Conservation (phyloP, 2,888 invertebrate species). For the Venustoraphidia nigricollis region DNA sequence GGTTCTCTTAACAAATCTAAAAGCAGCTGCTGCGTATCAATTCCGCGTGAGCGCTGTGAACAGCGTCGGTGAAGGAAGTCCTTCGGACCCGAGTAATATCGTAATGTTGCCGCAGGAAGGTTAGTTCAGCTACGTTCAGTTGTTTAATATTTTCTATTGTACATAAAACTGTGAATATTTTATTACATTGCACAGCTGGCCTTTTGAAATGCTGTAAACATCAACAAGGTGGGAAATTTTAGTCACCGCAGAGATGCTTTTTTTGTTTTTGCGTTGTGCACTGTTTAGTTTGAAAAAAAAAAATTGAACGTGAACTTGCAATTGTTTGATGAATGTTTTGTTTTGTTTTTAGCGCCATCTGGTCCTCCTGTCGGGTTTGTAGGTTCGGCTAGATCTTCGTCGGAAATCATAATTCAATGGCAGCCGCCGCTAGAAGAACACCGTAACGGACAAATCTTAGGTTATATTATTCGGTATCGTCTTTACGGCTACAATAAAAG, state of each 20-base stretch:
- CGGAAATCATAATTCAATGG: slow-evolving; percentile 95
- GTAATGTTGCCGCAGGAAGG: slow-evolving; percentile 93
- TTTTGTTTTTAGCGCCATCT: slow-evolving; percentile 62
- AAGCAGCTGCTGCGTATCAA: slow-evolving; percentile 90
- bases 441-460: slow-evolving; percentile 86
- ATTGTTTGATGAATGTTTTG: not conserved
- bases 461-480: slow-evolving; percentile 84
- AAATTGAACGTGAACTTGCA: too few relatives aligned
- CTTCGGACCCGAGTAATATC: slow-evolving; percentile 78
- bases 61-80: slow-evolving; percentile 85
- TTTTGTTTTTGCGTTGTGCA: too few relatives aligned
- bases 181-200: slow-evolving; percentile 25
- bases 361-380: slow-evolving; percentile 91
- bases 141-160: not conserved
- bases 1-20: slow-evolving; percentile 68
- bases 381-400: slow-evolving; percentile 84
- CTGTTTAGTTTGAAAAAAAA: too few relatives aligned
- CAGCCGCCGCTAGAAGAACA: slow-evolving; percentile 89
- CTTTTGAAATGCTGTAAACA: slow-evolving; percentile 41
- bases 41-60: slow-evolving; percentile 96
- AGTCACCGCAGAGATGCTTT: too few relatives aligned
- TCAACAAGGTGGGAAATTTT: slow-evolving; percentile 19
- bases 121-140: slow-evolving; percentile 29
- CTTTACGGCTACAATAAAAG: slow-evolving; percentile 83
- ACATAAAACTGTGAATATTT: not conserved